Evolutionary conservation across 2,888 invertebrate genomes (phyloP).

Genomic region (Heterodera filipjevi): DNA sequence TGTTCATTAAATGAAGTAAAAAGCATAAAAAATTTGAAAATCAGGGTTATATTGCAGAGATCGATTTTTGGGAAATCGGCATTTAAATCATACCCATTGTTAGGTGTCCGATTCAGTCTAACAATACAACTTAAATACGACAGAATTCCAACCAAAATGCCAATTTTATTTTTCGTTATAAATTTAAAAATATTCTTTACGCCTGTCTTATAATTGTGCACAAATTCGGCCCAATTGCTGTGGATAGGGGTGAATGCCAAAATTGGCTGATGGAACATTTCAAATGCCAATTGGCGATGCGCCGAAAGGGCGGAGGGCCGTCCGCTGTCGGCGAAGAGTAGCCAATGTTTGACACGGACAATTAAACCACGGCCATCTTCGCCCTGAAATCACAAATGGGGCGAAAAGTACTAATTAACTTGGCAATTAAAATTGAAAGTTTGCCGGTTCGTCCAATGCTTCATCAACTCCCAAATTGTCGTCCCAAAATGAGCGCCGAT

Average conservation of each 20-base stretch:
- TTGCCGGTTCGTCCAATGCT: constrained; percentile 77
- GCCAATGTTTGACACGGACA: constrained; percentile 49
- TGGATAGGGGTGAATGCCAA: constrained; percentile 46
- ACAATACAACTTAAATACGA: too few species aligned
- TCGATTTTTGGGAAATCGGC: too few species aligned
- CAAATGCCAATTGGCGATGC: constrained; percentile 46
- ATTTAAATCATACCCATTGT: too few species aligned
- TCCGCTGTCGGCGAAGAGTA: constrained; percentile 44
- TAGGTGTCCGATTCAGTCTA: too few species aligned
- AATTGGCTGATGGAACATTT: constrained; percentile 54
- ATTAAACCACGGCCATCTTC: constrained; percentile 67
- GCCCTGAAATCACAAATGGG: constrained; percentile 55
- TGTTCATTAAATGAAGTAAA: neutral
- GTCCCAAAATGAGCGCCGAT: constrained; percentile 81
- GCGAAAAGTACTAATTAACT: neutral
- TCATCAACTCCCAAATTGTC: constrained; percentile 92
- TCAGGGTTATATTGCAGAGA: too few species aligned
- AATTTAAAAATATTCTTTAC: constrained; percentile 13
- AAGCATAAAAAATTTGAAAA: neutral
- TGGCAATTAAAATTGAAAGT: neutral
- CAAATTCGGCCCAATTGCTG: constrained; percentile 32
- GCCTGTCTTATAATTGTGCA: constrained; percentile 33
- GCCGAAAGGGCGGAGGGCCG: constrained; percentile 14
- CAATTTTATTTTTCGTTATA: neutral
- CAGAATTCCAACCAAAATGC: neutral